These are phyloP conservation scores for Alectoris magna DNA, from an alignment of 2,797 vertebrate genomes.

Conservation along the genomic window DNA sequence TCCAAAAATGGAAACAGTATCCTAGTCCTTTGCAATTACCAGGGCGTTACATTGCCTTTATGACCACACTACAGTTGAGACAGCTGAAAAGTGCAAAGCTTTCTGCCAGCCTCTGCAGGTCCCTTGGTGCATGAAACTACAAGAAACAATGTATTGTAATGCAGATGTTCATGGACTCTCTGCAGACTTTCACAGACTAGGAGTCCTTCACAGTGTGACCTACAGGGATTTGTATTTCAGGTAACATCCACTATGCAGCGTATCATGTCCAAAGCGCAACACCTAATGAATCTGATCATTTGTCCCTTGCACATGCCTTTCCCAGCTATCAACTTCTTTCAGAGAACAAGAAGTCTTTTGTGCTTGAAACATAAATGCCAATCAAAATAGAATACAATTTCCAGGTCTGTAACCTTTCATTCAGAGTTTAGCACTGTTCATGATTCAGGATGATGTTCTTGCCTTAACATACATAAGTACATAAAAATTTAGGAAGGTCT, in stretches of 20 bases:
- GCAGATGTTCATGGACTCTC: conserved; percentile 75
- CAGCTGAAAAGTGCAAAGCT: conserved; percentile 63
- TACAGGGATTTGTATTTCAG: conserved; percentile 65
- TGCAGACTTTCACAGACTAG: conserved; percentile 58
- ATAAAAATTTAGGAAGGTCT: neutral
- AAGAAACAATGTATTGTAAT: conserved; percentile 75
- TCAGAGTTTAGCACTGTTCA: neutral
- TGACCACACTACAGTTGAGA: conserved; percentile 47
- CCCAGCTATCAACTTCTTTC: conserved; percentile 41
- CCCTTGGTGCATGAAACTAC: conserved; percentile 62
- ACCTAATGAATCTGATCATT: conserved; percentile 42
- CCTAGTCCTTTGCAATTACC: conserved; percentile 44
- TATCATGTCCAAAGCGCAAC: conserved; percentile 3
- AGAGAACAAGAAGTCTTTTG: conserved; percentile 12
- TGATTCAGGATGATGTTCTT: neutral
- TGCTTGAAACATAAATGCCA: conserved; percentile 18
- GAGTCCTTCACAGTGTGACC: conserved; percentile 71
- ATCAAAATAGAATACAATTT: conserved; percentile 10
- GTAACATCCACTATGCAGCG: conserved; percentile 11
- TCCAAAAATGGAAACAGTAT: conserved; percentile 54
- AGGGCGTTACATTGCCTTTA: conserved; percentile 39
- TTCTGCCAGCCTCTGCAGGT: conserved; percentile 58
- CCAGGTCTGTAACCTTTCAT: neutral
- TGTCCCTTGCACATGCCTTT: conserved; percentile 2
- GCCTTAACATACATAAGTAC: neutral